phyloP scores from a whole-genome alignment of 2,113 vertebrate species.

The Elephantulus edwardii region DNA sequence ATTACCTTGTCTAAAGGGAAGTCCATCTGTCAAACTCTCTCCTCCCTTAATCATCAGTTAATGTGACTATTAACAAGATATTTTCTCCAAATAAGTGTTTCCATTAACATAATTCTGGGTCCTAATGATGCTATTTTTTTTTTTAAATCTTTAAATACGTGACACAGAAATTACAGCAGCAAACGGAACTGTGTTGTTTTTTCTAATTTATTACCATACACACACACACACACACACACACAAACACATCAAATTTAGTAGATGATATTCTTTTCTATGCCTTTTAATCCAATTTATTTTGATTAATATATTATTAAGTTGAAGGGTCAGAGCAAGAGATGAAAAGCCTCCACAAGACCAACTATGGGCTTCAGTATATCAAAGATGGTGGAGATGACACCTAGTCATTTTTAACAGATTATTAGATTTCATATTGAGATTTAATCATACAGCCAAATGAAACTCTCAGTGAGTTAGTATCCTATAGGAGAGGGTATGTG shows the following conservation, averaged over 20 bases:
- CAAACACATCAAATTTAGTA: conserved; percentile 23
- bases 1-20: not conserved
- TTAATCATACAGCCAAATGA: not conserved
- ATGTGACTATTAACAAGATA: conserved; percentile 57
- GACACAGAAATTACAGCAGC: conserved; percentile 56
- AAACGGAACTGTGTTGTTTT: conserved; percentile 54
- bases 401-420: not conserved
- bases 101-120: conserved; percentile 52
- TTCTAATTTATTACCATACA: too few species aligned
- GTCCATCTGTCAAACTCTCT: conserved; percentile 20
- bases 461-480: conserved; percentile 19
- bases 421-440: not conserved
- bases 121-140: conserved; percentile 29
- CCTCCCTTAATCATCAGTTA: conserved; percentile 43
- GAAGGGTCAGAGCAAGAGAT: too few species aligned
- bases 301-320: too few species aligned
- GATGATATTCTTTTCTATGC: not conserved
- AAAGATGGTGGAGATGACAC: too few species aligned
- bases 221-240: too few species aligned
- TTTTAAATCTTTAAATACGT: conserved; percentile 51
- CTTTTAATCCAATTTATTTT: not conserved
- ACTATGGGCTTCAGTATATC: too few species aligned
- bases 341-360: too few species aligned
- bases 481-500: not conserved
- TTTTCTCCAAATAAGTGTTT: conserved; percentile 46